Evolutionary conservation across 1,140 invertebrate species (phyloP).

Genomic region (Laodelphax striatellus): DNA sequence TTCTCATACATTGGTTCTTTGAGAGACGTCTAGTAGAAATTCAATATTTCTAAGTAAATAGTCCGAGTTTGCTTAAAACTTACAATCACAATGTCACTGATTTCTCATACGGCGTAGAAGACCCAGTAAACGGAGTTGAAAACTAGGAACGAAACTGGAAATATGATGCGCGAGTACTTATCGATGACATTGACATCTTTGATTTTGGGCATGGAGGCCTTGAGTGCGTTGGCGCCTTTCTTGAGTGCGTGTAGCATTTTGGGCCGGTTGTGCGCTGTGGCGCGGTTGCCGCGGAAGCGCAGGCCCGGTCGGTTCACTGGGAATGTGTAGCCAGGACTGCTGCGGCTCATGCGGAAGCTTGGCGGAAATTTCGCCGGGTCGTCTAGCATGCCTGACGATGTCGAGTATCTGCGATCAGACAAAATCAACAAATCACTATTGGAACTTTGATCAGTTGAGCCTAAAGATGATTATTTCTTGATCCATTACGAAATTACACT

Average conservation of each 20-base stretch:
- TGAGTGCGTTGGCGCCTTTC: slow-evolving; percentile 62
- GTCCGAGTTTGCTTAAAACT: no score
- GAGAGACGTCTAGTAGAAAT: no score
- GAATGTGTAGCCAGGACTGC: slow-evolving; percentile 31
- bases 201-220: slow-evolving; percentile 80
- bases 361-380: slow-evolving; percentile 61
- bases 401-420: slow-evolving; percentile 19
- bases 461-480: no score
- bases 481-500: no score
- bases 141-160: slow-evolving; percentile 85
- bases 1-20: no score
- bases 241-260: slow-evolving; percentile 66
- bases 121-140: slow-evolving; percentile 93
- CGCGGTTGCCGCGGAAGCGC: slow-evolving; percentile 10
- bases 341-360: slow-evolving; percentile 60
- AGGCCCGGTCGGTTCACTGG: slow-evolving; percentile 17
- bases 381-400: slow-evolving; percentile 26
- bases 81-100: no score
- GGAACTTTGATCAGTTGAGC: no score
- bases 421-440: no score
- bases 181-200: slow-evolving; percentile 96
- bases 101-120: slow-evolving; percentile 57
- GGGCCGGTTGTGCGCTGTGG: slow-evolving; percentile 40
- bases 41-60: no score
- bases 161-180: slow-evolving; percentile 87